Conservation (phyloP, 35 echinoderm and acorn worm species). For the Anneissia japonica region DNA sequence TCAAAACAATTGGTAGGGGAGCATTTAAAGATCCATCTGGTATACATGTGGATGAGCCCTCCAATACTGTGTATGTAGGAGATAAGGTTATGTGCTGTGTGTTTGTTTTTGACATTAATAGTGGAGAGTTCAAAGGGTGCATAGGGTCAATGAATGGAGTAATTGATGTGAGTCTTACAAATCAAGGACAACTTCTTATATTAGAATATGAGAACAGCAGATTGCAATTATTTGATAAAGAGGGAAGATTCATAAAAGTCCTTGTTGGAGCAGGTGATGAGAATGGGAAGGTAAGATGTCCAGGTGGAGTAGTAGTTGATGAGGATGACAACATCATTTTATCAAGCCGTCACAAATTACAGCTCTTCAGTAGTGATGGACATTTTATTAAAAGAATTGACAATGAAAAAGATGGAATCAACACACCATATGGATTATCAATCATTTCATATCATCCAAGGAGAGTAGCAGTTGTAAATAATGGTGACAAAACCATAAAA, state of each 20-base stretch:
- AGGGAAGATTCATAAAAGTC: background rate
- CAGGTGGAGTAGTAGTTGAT: background rate
- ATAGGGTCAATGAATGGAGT: background rate
- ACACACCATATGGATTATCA: no score
- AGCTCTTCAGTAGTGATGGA: background rate
- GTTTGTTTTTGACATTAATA: background rate
- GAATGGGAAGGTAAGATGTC: background rate
- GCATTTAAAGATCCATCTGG: background rate
- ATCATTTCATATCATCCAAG: no score
- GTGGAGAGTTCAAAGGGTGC: background rate
- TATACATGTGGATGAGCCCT: background rate
- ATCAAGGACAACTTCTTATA: background rate
- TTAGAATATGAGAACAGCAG: background rate
- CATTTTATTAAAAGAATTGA: no score
- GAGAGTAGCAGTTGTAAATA: no score
- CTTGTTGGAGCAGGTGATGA: background rate
- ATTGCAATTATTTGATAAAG: background rate
- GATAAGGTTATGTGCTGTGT: background rate
- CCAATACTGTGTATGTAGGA: background rate
- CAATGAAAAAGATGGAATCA: no score
- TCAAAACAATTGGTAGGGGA: background rate
- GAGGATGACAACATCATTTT: background rate
- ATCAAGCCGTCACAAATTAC: background rate
- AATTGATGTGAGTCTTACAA: background rate
- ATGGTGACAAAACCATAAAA: no score